Evolutionary conservation across 1,140 invertebrate species (phyloP).

Genomic region (Rhysida immarginata): DNA sequence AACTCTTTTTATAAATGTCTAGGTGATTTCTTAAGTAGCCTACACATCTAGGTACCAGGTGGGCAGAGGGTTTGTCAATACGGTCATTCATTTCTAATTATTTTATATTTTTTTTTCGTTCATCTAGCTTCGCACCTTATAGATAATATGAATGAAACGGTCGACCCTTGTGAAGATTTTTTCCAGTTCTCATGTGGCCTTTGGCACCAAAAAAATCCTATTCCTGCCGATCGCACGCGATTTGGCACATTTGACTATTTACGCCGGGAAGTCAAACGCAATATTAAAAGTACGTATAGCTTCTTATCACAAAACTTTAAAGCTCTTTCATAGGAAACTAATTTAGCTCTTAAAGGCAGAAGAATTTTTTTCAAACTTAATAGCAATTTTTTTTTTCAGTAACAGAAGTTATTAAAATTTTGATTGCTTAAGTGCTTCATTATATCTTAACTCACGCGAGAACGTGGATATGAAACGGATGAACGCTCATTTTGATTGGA

Average conservation of each 20-base stretch:
- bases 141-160: constrained; percentile 27
- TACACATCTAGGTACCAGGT: no score
- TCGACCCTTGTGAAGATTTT: constrained; percentile 40
- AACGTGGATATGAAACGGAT: neutral
- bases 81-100: no score
- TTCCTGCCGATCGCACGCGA: constrained; percentile 16
- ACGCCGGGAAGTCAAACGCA: neutral
- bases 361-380: neutral
- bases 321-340: no score
- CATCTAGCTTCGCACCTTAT: neutral
- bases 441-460: neutral
- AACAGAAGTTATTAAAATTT: neutral
- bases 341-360: no score
- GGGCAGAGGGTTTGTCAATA: no score
- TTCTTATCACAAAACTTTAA: no score
- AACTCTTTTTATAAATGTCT: no score
- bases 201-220: constrained; percentile 31
- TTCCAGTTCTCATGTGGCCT: constrained; percentile 39
- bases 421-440: neutral
- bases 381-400: neutral
- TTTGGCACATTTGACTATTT: neutral
- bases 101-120: no score
- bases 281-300: neutral
- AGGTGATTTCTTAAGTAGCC: no score
- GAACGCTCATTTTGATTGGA: no score